Percentiles rank a stretch among this genome's conserved stretches.
phyloP scores from a whole-genome alignment of 2,113 vertebrate species.

The Regulus satrapa region DNA sequence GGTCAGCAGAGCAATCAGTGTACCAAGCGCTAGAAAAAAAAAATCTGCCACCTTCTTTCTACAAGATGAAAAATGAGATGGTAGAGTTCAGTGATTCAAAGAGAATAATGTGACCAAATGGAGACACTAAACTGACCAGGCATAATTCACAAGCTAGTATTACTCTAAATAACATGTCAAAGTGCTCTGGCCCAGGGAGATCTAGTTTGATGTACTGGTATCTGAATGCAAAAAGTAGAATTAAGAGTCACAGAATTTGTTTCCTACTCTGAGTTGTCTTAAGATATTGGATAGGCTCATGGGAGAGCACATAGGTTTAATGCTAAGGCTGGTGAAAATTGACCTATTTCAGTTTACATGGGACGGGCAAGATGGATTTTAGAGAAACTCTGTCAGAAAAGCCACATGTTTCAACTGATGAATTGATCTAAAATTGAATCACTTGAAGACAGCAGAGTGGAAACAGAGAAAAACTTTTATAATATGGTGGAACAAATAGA shows the following conservation, averaged over 20 bases:
- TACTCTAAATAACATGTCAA: not conserved
- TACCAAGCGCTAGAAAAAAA: not conserved
- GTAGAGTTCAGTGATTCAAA: not conserved
- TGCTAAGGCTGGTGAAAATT: not conserved
- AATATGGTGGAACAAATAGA: not conserved
- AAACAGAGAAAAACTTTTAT: constrained; percentile 13
- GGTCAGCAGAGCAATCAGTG: not conserved
- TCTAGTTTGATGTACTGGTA: constrained; percentile 10
- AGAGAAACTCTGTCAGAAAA: not conserved
- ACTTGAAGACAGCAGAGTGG: constrained; percentile 42
- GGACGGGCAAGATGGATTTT: not conserved
- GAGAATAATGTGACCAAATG: constrained; percentile 1
- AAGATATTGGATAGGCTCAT: not conserved
- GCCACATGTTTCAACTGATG: not conserved
- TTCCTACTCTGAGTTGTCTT: not conserved
- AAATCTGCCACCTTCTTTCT: not conserved
- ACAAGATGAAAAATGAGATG: not conserved
- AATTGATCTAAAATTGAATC: constrained; percentile 26
- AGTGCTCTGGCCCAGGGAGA: not conserved
- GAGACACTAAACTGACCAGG: not conserved
- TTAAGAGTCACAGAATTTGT: constrained; percentile 9
- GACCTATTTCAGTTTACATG: not conserved
- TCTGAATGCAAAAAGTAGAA: not conserved
- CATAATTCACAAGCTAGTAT: not conserved
- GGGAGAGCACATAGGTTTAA: not conserved